Evolutionary conservation across 2,113 vertebrate genomes (phyloP).

Genomic region (Coptodon rendalli): DNA sequence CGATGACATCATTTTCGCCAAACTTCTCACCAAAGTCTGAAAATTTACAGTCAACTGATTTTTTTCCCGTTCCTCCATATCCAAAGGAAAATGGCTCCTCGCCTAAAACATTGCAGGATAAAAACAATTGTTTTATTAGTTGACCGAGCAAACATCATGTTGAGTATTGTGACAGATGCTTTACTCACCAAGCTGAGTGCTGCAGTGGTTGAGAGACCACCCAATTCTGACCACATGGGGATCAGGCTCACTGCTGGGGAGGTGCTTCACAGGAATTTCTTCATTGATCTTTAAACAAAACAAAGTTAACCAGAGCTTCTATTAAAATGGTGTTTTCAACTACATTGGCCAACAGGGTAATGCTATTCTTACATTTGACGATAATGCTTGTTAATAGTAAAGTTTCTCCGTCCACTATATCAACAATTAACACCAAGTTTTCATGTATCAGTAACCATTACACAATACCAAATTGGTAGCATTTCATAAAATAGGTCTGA

Average conservation of each 20-base stretch:
- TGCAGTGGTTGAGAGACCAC: constrained; percentile 86
- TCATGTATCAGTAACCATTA: not conserved
- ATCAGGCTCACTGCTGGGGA: constrained; percentile 83
- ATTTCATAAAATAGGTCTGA: not conserved
- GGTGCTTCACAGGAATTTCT: constrained; percentile 86
- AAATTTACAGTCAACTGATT: constrained; percentile 81
- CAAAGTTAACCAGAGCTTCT: not conserved
- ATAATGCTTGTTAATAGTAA: not conserved
- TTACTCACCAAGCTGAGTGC: constrained; percentile 83
- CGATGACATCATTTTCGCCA: constrained; percentile 85
- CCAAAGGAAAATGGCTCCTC: constrained; percentile 86
- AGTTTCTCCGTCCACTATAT: not conserved
- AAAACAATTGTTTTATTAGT: not conserved
- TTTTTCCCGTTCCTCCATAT: constrained; percentile 87
- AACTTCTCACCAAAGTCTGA: constrained; percentile 85
- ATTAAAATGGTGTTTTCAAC: not conserved
- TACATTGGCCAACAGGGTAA: not conserved
- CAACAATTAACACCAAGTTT: not conserved
- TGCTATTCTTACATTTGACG: not conserved
- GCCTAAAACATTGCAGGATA: constrained; percentile 52
- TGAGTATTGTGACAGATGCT: not conserved
- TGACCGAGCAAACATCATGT: not conserved
- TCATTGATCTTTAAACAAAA: constrained; percentile 77
- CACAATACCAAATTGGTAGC: not conserved
- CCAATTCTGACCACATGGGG: constrained; percentile 87